A percentile compares a stretch with the other conserved stretches of the same genome.
phyloP scores from a whole-genome alignment of 2,888 invertebrate species.

The Osmoderma eremita region DNA sequence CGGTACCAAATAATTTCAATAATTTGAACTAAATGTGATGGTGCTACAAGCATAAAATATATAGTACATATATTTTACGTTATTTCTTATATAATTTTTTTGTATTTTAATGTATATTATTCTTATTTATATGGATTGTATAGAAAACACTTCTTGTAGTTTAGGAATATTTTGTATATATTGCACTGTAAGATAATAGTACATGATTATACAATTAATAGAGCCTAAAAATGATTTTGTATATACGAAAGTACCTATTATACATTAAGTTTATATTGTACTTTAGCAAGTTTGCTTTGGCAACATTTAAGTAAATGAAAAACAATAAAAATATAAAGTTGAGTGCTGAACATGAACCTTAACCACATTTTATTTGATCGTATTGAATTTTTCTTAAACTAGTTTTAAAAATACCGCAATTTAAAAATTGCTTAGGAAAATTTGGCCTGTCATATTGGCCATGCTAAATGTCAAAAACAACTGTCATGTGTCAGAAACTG shows the following conservation, averaged over 20 bases:
- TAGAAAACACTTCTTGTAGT: slow-evolving; percentile 52
- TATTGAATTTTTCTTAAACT: slow-evolving; percentile 4
- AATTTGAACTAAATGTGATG: slow-evolving; percentile 58
- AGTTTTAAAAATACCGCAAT: too few relatives aligned
- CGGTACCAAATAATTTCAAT: slow-evolving; percentile 41
- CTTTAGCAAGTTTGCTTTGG: background rate
- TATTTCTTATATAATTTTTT: slow-evolving; percentile 47
- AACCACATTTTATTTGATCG: background rate
- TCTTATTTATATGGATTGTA: slow-evolving; percentile 47
- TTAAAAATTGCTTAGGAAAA: background rate
- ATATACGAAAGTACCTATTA: slow-evolving; percentile 4
- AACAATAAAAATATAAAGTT: slow-evolving; percentile 2
- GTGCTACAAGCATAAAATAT: slow-evolving; percentile 58
- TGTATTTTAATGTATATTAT: slow-evolving; percentile 49
- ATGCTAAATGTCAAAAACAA: slow-evolving; percentile 30
- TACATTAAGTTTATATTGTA: background rate
- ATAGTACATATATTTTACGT: slow-evolving; percentile 51
- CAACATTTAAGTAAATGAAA: background rate
- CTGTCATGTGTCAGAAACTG: slow-evolving; percentile 38
- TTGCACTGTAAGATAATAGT: slow-evolving; percentile 54
- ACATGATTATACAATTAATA: slow-evolving; percentile 41
- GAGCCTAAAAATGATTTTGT: slow-evolving; percentile 26
- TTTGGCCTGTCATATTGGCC: background rate
- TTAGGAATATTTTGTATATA: slow-evolving; percentile 58
- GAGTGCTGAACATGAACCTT: background rate